phyloP scores from a whole-genome alignment of 2,888 invertebrate species.

The Cenopis cana region DNA sequence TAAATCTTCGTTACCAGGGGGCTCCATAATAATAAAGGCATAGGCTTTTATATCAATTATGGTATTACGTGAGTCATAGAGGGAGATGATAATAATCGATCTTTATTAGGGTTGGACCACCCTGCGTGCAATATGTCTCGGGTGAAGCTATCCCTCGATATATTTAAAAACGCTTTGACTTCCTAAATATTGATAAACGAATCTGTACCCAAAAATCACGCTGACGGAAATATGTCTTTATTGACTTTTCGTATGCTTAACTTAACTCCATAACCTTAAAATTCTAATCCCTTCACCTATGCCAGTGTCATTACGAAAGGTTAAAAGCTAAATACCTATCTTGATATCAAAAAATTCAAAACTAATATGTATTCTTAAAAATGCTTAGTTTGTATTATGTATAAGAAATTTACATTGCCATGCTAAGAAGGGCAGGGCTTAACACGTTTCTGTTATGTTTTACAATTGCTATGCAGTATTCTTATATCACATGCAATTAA shows the following conservation, averaged over 20 bases:
- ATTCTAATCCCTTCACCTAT: too few relatives aligned
- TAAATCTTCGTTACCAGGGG: constrained; percentile 67
- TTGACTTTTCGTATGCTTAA: too few relatives aligned
- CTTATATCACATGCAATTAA: constrained; percentile 53
- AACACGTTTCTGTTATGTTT: neutral
- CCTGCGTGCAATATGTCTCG: constrained; percentile 48
- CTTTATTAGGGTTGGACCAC: constrained; percentile 61
- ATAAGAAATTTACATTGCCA: too few relatives aligned
- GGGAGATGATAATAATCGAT: constrained; percentile 76
- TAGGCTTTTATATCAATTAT: constrained; percentile 78
- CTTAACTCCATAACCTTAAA: too few relatives aligned
- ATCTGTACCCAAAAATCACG: neutral
- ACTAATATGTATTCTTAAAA: too few relatives aligned
- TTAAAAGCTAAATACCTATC: too few relatives aligned
- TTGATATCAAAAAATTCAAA: too few relatives aligned
- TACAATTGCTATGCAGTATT: constrained; percentile 49
- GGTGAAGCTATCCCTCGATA: constrained; percentile 45
- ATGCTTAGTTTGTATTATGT: too few relatives aligned
- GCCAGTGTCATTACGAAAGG: too few relatives aligned
- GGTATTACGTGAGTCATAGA: constrained; percentile 75
- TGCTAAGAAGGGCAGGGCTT: too few relatives aligned
- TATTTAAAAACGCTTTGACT: constrained; percentile 24
- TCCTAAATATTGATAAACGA: neutral
- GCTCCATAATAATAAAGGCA: constrained; percentile 70
- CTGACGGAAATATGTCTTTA: neutral